Base-by-base conservation (phyloP, 2,888 invertebrate genomes). In the Cylindroiulus punctatus region DNA sequence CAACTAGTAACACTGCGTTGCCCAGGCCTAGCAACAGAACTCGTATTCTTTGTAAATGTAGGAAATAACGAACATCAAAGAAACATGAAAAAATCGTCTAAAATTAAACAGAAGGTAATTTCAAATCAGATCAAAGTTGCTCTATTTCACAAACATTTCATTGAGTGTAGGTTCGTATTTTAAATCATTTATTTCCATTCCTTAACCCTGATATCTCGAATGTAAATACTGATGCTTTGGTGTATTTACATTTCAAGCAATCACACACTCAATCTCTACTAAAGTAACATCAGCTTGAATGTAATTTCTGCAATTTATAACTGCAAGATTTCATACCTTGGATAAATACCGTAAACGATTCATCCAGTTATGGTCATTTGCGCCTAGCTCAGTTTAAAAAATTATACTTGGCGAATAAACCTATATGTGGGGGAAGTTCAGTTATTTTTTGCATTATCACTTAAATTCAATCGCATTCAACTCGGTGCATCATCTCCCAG, bases 11-110 rank as follows among this genome's bases (percentile, higher is more conserved):
- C 2, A 65, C 65, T 1, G 17, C n/a, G 1, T n/a, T 65, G 65
- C 65, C 5, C 22, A 65, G 76, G 65, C 65, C 5, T 65, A 65
- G 76, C 76, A 76, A 30, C 76, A 76, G 22, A 76, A 76, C 30
- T 76, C 0, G 14, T 1, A 26, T 14, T 76, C 26, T 1, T 10
- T 3, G 30, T 76, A 76, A 12, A 76, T 76, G 26, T 14, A 76
- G 26, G 30, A 30, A 76, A 26, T 1, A 26, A 65, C 47, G 17
- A 52, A 26, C 30, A 22, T 30, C 26, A 76, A 76, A 76, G 76
- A 65, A 65, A 30, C 10, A 76, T 76, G 2, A 26, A 76, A 76
- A 10, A 76, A 76, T 30, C 26, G 1, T 14, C 14, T 8, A 30
- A 76, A 30, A 76, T 2, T 12, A 30, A 30, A 76, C 30, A 26